phyloP scores from a whole-genome alignment of 1,140 invertebrate genomes.

The Drosophila lowei region DNA sequence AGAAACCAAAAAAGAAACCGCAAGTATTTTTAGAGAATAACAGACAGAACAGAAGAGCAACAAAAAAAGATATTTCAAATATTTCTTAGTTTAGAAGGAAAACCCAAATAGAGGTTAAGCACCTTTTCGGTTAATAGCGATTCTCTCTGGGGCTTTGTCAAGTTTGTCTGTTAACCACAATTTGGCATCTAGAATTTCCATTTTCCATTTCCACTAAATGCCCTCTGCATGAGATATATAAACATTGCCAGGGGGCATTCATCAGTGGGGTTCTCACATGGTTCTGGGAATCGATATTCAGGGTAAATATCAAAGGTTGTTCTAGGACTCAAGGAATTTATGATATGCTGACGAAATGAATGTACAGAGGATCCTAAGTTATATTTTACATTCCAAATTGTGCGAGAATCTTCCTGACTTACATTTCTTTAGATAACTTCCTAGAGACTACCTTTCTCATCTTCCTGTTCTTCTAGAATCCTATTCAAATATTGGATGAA shows the following conservation, averaged over 20 bases:
- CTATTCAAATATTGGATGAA: too few relatives aligned
- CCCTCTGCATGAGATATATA: conserved; percentile 36
- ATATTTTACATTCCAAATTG: not conserved
- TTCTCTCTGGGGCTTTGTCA: conserved; percentile 60
- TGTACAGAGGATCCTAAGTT: not conserved
- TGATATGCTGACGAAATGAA: too few relatives aligned
- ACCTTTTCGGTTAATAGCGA: conserved; percentile 43
- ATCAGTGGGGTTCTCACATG: too few relatives aligned
- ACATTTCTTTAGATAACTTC: too few relatives aligned
- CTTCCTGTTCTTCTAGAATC: too few relatives aligned
- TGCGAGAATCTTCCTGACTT: too few relatives aligned
- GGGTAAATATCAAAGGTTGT: too few relatives aligned
- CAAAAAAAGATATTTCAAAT: conserved; percentile 17
- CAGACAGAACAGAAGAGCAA: not conserved
- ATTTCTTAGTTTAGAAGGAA: conserved; percentile 21
- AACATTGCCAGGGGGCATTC: conserved; percentile 24
- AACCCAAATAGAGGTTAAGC: conserved; percentile 61
- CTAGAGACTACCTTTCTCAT: too few relatives aligned
- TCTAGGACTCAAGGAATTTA: too few relatives aligned
- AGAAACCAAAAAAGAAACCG: conserved; percentile 25
- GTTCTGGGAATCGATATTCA: too few relatives aligned
- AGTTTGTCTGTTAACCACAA: conserved; percentile 63
- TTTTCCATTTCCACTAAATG: conserved; percentile 41
- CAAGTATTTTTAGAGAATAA: conserved; percentile 38
- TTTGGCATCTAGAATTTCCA: conserved; percentile 61